Base-by-base conservation (phyloP, 92 coral and sea anemone species). In the Diadumene lineata region DNA sequence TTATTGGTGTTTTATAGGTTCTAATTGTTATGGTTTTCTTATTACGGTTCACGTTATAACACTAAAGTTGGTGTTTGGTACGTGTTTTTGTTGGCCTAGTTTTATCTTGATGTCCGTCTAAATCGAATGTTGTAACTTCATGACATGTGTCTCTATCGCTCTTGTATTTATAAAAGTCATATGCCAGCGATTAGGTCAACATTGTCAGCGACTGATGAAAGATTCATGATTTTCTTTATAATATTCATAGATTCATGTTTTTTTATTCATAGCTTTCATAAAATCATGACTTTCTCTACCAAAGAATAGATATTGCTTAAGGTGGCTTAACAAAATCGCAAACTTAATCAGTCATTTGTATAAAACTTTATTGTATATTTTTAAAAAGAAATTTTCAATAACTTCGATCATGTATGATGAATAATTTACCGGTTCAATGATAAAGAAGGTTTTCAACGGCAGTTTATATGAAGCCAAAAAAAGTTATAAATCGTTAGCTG, bases 171-270 rank as follows among this genome's bases (percentile, higher is more conserved):
- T 78, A 73, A 67, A 38, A 78, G 48, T 26, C 71, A 78, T 27
- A 57, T 61, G 65, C 33, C 46, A 56, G 28, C 25, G 51, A 78
- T 78, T 33, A 75, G 63, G 61, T 32, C 11, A 64, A 57, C 82
- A 86, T 86, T 86, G 79, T 81, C 90, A 71, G 33, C 22, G 32
- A 27, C 58, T 75, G 78, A 51, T 86, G 87, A 86, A 70, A 64
- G 91, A 86, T 77, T 31, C 43, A 64, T 72, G 43, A 46, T 60
- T 30, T 38, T 38, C 48, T 19, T 34, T n/a, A 22, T 23, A 68
- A 56, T 67, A 82, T n/a, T n/a, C n/a, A n/a, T n/a, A n/a, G n/a
- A n/a, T n/a, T n/a, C n/a, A n/a, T n/a, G n/a, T n/a, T n/a, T n/a
- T n/a, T n/a, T n/a, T n/a, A n/a, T n/a, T n/a, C n/a, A n/a, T n/a